Evolutionary conservation across 64 coral and sea anemone species (phyloP), one percentile per base, ranked within the genome.

Genomic region (Pocillopora damicornis): DNA sequence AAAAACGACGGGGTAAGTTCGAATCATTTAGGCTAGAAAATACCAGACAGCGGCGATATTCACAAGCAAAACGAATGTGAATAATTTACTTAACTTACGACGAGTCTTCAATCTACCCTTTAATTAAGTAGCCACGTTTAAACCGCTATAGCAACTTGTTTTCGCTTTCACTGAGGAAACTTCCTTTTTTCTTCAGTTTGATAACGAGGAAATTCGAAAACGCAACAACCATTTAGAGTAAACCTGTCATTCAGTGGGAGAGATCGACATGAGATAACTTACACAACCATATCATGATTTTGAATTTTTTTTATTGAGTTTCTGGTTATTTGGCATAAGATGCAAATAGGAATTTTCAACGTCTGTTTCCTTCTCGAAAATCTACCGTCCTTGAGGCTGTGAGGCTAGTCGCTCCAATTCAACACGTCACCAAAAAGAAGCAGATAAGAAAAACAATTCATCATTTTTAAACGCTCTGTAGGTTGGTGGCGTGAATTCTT

Each of bases 391-490:
- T 22, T 56, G 37, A 23, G 67, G 22, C 12, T 25, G 11, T 25
- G 11, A 7, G 20, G 25, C 67, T 23, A 71, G 22, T 10, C 20
- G 20, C 22, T 71, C 67, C 67, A 23, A 11, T 71, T 71, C 22
- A 20, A 71, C 65, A 68, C 38, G 12, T 51, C 61, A 16, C 15
- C 23, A 36, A 5, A 68, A 58, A 22, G 57, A 72, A 72, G 14
- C 25, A 5, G n/a, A 0, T 15, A 15, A 25, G 23, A 18, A 85
- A 73, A 85, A 85, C 64, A 25, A 85, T 72, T 72, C 23, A 79
- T 79, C 25, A 79, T 71, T 71, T 45, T 16, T 14, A 30, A 82
- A 45, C 36, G 65, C 65, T 72, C 65, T 72, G 64, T 73, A 85
- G 67, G 63, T 63, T 57, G 57, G 81, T 65, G 63, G 81, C 42